Percentiles rank a stretch among this genome's conserved stretches.
These are phyloP conservation scores for Haplochromis burtoni DNA, from an alignment of 2,113 vertebrate genomes.

Conservation along the genomic window DNA sequence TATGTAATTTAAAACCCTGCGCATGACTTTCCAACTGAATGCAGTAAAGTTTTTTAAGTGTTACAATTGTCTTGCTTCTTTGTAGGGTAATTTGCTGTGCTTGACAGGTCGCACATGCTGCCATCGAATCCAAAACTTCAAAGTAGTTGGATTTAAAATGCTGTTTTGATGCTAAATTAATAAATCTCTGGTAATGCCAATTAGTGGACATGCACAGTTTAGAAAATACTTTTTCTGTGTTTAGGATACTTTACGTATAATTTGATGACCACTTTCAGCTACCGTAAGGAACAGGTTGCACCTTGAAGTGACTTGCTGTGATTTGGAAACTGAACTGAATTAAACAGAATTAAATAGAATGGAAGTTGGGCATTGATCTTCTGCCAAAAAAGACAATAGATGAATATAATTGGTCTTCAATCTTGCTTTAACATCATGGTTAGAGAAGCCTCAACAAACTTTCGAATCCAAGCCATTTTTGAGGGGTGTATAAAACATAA, in stretches of 20 bases:
- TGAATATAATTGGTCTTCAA: neutral
- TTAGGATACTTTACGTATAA: neutral
- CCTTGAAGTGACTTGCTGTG: neutral
- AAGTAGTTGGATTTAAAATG: neutral
- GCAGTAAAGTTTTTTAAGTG: neutral
- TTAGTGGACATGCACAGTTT: neutral
- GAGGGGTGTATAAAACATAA: neutral
- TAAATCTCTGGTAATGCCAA: neutral
- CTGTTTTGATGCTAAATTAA: neutral
- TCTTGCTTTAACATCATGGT: neutral
- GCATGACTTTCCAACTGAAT: neutral
- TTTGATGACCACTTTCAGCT: neutral
- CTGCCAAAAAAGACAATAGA: neutral
- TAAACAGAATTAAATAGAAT: neutral
- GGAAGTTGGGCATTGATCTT: neutral
- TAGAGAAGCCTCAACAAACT: neutral
- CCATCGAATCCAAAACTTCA: neutral
- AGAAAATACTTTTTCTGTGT: neutral
- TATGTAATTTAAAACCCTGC: neutral
- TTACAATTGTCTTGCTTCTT: no score
- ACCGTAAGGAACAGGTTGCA: neutral
- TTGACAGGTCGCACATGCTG: neutral
- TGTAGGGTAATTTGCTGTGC: neutral
- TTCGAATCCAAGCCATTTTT: neutral
- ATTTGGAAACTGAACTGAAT: neutral